Base-by-base conservation (phyloP, 2,888 invertebrate genomes). In the Odontothrips loti region DNA sequence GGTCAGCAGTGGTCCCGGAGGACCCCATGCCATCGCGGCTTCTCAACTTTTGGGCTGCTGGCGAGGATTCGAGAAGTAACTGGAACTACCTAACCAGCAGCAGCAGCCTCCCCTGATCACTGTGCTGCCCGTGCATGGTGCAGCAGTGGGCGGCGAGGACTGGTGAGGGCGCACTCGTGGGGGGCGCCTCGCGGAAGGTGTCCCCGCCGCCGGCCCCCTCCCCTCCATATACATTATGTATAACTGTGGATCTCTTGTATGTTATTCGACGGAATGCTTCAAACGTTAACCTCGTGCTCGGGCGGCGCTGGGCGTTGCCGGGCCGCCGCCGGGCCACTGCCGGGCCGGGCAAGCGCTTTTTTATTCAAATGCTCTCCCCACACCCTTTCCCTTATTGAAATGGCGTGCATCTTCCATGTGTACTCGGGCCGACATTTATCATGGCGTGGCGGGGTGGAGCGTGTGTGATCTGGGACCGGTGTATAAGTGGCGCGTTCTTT, bases 261-360 rank as follows among this genome's bases (percentile, higher is more conserved):
- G 68, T 75, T 75, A 75, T 75, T 75, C 68, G 68, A 75, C 27
- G 68, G 68, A 75, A 27, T 27, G 68, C 68, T 75, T 75, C 68
- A 75, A 75, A 75, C 68, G 68, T 75, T 75, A 75, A 75, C 68
- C 68, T 75, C 27, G 68, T 27, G 68, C 68, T 27, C n/a, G 68
- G 20, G n/a, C n/a, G n/a, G n/a, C n/a, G n/a, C n/a, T n/a, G n/a
- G n/a, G n/a, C n/a, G n/a, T n/a, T n/a, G n/a, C n/a, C n/a, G n/a
- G n/a, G 58, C 17, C 11, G 20, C 20, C 58, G 58, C 58, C 20
- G 58, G n/a, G n/a, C n/a, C n/a, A n/a, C n/a, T n/a, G n/a, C n/a
- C 58, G 58, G 20, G 20, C n/a, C 12, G 20, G 58, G 58, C 58
- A 75, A 75, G 68, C 68, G 68, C 68, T 75, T 75, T 75, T 75